phyloP scores from a whole-genome alignment of 1,140 invertebrate species.

The Euura saliciscinereae region DNA sequence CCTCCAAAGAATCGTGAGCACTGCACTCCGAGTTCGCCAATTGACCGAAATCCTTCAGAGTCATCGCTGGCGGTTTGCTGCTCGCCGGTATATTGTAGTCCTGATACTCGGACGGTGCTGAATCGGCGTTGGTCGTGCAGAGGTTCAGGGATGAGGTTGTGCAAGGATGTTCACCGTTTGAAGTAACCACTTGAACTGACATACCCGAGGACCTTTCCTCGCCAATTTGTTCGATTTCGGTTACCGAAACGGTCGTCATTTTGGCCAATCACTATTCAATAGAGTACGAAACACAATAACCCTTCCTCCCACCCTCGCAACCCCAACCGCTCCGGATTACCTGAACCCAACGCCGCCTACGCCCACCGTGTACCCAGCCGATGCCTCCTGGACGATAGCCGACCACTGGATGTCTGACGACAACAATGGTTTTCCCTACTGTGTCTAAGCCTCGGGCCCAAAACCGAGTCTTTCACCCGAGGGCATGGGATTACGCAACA shows the following conservation, averaged over 20 bases:
- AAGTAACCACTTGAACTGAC: constrained; percentile 25
- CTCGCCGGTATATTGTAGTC: constrained; percentile 1
- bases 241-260: not conserved
- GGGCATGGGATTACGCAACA: not conserved
- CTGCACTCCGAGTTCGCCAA: not conserved
- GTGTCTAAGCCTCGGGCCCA: not conserved
- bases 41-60: constrained; percentile 18
- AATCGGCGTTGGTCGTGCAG: not conserved
- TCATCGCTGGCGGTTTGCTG: constrained; percentile 21
- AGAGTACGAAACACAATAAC: not conserved
- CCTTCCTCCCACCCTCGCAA: constrained; percentile 13
- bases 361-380: not conserved
- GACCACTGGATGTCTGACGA: not conserved
- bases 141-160: not conserved
- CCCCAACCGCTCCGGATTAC: not conserved
- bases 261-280: constrained; percentile 22
- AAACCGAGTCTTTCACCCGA: not conserved
- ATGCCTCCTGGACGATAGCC: not conserved
- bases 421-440: not conserved
- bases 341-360: not conserved
- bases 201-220: constrained; percentile 13
- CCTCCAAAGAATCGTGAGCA: constrained; percentile 4
- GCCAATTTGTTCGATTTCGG: constrained; percentile 33
- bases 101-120: not conserved
- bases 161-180: constrained; percentile 21